Evolutionary conservation across 2,888 invertebrate genomes (phyloP), one percentile per base, ranked within the genome.

Genomic region (Phyllotreta cruciferae): DNA sequence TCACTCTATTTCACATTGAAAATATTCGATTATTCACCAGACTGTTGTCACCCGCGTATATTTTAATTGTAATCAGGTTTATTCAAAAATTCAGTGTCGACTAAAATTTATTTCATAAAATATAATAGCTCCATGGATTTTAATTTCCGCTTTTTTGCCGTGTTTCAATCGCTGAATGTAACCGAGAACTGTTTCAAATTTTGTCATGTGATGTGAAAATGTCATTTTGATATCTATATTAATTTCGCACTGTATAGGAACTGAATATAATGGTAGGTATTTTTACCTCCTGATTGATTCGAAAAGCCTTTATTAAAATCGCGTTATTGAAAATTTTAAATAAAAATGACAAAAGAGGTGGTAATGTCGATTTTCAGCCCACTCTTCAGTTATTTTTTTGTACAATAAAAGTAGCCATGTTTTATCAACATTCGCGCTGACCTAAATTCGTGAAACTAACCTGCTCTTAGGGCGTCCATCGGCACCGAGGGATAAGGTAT

Each of bases 401-500:
- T 8, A 45, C 45, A 45, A 47, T 1, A 47, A 8, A 8, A 47
- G 13, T 14, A 13, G 11, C 6, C 0, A 13, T 13, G 8, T 6
- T 3, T 47, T 24, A 24, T 47, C 47, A 47, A 47, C 14, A 13
- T 47, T 24, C 4, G 4, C 24, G 24, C 24, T 24, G 24, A 24
- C 24, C 24, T 4, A 24, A 35, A 50, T 11, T 35, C 41, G 36
- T 38, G 44, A 24, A 24, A 82, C 89, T 87, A 75, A 93, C 93
- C 93, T 78, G 93, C 93, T 84, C 93, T 84, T 66, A 94, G 83
- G 34, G 93, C 93, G 76, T 94, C 94, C 87, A 94, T 93, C 38
- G 93, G 93, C 70, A 94, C 93, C 69, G 93, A 93, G 10, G 93
- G 93, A 79, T 95, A 95, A 24, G 94, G 94, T 82, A 95, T 92